Conservation (phyloP, 2,888 invertebrate species). For the Malthinus seriepunctatus region DNA sequence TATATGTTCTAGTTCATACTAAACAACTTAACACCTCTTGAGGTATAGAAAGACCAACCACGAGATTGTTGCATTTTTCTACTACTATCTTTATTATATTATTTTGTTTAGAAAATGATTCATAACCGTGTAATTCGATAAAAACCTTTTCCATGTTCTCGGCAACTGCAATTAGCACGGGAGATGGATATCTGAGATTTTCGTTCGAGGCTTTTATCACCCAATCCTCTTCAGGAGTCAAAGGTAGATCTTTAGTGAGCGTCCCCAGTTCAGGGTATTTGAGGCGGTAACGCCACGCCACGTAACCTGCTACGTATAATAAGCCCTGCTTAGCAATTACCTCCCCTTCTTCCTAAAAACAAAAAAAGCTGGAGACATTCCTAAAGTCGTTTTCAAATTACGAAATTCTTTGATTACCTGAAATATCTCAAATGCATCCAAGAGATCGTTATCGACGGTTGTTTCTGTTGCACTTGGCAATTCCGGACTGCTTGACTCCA, state of each 20-base stretch:
- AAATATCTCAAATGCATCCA: not conserved
- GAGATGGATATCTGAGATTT: not conserved
- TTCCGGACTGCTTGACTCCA: not conserved
- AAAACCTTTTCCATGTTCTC: not conserved
- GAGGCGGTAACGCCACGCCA: not conserved
- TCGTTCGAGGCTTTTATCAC: not conserved
- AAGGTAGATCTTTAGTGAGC: not conserved
- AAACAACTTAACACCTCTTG: not conserved
- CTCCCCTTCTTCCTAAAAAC: not conserved
- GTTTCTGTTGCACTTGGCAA: not conserved
- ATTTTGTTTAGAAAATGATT: not conserved
- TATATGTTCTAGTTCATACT: not conserved
- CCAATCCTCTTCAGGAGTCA: not conserved
- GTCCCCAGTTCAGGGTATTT: not conserved
- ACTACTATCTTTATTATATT: not conserved
- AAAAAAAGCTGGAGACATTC: not conserved
- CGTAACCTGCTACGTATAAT: conserved; percentile 5
- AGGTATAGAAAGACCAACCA: not conserved
- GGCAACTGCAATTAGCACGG: not conserved
- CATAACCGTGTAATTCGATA: not conserved
- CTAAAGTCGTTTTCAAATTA: not conserved
- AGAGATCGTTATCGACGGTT: too few relatives aligned
- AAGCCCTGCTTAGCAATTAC: conserved; percentile 3
- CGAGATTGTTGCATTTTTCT: not conserved
- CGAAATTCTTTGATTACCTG: not conserved